Evolutionary conservation across 2,797 vertebrate species (phyloP).

Genomic region (Trachurus trachurus): DNA sequence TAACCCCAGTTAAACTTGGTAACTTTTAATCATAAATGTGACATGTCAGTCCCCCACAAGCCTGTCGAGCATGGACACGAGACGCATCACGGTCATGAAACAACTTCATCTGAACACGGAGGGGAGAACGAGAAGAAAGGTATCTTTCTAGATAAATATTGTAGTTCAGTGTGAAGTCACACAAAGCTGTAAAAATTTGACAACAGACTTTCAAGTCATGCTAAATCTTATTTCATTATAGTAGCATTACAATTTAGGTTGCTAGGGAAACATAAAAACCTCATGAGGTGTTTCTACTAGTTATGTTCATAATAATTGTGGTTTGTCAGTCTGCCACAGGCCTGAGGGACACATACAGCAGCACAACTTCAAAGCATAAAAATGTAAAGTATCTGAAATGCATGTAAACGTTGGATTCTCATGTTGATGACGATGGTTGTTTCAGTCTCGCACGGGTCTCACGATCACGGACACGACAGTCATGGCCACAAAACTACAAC

Average conservation of each 20-base stretch:
- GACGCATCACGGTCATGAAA: neutral
- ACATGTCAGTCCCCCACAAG: neutral
- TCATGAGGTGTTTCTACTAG: no score
- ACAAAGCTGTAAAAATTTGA: no score
- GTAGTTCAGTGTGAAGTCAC: no score
- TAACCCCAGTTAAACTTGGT: neutral
- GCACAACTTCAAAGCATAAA: no score
- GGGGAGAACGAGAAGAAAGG: neutral
- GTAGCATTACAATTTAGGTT: no score
- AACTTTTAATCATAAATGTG: neutral
- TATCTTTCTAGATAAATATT: no score
- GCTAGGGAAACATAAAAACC: no score
- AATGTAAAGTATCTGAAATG: neutral
- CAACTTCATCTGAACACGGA: neutral
- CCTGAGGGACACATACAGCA: constrained; percentile 10
- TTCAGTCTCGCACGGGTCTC: no score
- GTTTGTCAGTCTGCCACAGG: neutral
- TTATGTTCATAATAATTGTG: no score
- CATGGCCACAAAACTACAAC: constrained; percentile 24
- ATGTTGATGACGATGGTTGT: no score
- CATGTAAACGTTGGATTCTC: neutral
- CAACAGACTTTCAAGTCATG: no score
- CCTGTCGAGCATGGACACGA: neutral
- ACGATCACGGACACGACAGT: neutral
- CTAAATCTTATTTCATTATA: no score